These are phyloP conservation scores for Nematopogon swammerdamellus DNA, from an alignment of 2,888 invertebrate species.

Conservation along the genomic window DNA sequence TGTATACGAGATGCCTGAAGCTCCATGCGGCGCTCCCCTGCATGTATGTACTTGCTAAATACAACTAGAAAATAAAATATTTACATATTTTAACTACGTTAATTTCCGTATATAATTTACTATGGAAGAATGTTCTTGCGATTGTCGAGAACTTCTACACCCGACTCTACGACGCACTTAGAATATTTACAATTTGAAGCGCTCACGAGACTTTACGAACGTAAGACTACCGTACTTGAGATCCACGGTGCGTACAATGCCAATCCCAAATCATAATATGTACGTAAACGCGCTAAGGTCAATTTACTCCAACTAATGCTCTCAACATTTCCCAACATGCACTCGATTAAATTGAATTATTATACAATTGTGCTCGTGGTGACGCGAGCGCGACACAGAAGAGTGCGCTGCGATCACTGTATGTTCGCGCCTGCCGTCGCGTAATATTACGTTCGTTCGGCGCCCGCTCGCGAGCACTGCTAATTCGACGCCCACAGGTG, in stretches of 20 bases:
- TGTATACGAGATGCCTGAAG: too few species aligned
- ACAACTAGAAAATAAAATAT: constrained; percentile 33
- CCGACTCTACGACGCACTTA: constrained; percentile 27
- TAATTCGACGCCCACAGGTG: too few species aligned
- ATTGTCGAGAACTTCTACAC: constrained; percentile 29
- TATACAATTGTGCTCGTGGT: too few species aligned
- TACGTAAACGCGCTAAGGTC: background rate
- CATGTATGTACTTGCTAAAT: too few species aligned
- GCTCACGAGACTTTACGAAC: constrained; percentile 16
- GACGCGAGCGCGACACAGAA: too few species aligned
- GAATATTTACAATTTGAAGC: constrained; percentile 40
- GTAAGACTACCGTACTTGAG: background rate
- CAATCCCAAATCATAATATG: background rate
- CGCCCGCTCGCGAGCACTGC: too few species aligned
- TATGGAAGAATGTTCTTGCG: constrained; percentile 48
- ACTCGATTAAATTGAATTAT: too few species aligned
- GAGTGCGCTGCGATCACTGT: too few species aligned
- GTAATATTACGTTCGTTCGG: too few species aligned
- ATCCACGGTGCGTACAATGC: background rate
- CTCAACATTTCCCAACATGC: too few species aligned
- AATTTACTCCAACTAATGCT: background rate
- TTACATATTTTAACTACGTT: constrained; percentile 26
- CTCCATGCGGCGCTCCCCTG: too few species aligned
- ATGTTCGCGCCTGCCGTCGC: too few species aligned
- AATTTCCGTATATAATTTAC: constrained; percentile 26